Evolutionary conservation across 2,888 invertebrate species (phyloP).

Genomic region (Trachelus troglodyta): DNA sequence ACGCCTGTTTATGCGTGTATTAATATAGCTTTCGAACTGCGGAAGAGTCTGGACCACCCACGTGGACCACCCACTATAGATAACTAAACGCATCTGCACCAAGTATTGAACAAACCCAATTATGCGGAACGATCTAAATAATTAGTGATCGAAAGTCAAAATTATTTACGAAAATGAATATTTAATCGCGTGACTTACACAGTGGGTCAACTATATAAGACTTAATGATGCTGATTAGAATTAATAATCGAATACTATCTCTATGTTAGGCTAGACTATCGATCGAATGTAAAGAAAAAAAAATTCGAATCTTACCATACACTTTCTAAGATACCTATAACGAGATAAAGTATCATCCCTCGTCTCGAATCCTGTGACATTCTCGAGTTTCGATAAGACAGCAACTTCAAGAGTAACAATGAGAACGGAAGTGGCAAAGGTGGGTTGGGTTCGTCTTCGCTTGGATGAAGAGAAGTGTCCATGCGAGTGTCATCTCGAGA

Average conservation of each 20-base stretch:
- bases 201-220: background rate
- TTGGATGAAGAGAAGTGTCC: background rate
- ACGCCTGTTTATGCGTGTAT: background rate
- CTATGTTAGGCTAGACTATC: background rate
- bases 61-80: background rate
- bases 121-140: background rate
- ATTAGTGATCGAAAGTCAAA: background rate
- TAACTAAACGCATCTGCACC: background rate
- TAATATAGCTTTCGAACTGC: background rate
- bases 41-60: constrained; percentile 1
- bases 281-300: background rate
- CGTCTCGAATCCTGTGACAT: background rate
- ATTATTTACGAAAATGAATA: background rate
- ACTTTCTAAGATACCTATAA: background rate
- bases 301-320: background rate
- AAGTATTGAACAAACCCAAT: background rate
- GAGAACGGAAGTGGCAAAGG: background rate
- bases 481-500: background rate
- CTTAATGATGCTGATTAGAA: background rate
- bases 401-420: background rate
- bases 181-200: background rate
- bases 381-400: background rate
- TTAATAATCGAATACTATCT: background rate
- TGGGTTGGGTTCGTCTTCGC: background rate
- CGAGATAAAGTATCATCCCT: background rate